These are phyloP conservation scores for Microtus agrestis DNA, from an alignment of 2,797 vertebrate species.

Conservation along the genomic window DNA sequence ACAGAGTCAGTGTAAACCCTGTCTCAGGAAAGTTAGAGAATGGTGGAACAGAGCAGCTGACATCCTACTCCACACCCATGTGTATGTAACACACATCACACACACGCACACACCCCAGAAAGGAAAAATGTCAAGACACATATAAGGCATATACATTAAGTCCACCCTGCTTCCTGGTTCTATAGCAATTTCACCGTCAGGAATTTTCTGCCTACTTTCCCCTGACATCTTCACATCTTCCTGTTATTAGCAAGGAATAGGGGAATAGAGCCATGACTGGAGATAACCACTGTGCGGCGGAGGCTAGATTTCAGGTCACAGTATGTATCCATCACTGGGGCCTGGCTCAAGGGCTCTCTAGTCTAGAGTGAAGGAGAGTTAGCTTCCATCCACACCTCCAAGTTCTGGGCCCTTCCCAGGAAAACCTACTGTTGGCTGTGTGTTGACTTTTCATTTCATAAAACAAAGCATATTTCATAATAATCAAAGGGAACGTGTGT, in stretches of 20 bases:
- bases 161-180: not conserved
- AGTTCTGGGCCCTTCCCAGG: slow-evolving; percentile 41
- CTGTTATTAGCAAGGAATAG: not conserved
- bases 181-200: not conserved
- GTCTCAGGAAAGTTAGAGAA: not conserved
- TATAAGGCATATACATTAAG: not conserved
- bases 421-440: not conserved
- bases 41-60: not conserved
- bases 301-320: not conserved
- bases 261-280: not conserved
- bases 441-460: slow-evolving; percentile 67
- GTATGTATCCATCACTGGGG: not conserved
- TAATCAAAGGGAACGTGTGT: not conserved
- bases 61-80: not conserved
- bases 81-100: not conserved
- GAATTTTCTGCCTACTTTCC: not conserved
- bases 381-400: not conserved
- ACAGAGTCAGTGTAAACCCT: not conserved
- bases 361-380: not conserved
- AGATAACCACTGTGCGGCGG: not conserved
- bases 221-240: not conserved
- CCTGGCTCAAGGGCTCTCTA: not conserved
- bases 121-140: not conserved
- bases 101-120: not conserved
- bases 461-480: slow-evolving; percentile 71